Percentiles rank a stretch among this genome's conserved stretches.
Evolutionary conservation across 2,113 vertebrate genomes (phyloP).

Genomic region (Mobula birostris): DNA sequence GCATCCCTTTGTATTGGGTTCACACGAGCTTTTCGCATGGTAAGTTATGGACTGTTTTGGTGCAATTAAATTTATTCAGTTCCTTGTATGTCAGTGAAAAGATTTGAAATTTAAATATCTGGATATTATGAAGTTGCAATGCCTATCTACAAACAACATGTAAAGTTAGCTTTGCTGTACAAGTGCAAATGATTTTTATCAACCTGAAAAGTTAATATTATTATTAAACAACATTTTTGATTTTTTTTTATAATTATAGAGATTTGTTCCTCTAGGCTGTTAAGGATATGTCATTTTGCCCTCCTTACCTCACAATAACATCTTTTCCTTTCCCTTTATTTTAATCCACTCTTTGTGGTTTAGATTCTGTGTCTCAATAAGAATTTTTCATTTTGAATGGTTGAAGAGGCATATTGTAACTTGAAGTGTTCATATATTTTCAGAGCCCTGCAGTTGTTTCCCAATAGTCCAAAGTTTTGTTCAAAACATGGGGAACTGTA

Average conservation of each 20-base stretch:
- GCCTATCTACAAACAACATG: neutral
- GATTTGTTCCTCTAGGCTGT: neutral
- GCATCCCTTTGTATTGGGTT: slow-evolving; percentile 80
- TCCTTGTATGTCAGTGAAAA: neutral
- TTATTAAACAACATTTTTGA: neutral
- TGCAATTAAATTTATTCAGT: neutral
- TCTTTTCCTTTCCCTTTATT: neutral
- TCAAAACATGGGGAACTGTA: neutral
- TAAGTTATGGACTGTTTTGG: slow-evolving; percentile 52
- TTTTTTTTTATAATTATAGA: neutral
- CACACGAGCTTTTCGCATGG: slow-evolving; percentile 88
- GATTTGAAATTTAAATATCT: neutral
- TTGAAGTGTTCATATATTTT: neutral
- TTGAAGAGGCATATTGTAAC: neutral
- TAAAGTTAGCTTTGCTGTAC: neutral
- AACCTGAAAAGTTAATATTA: neutral
- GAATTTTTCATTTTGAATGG: neutral
- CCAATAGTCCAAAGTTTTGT: neutral
- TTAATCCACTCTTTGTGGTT: too few species aligned
- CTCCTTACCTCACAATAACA: neutral
- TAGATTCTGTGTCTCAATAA: neutral
- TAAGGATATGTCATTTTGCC: neutral
- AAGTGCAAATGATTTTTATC: neutral
- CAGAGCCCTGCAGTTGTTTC: neutral
- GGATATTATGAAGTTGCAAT: neutral